Evolutionary conservation across 2,888 invertebrate genomes (phyloP), one percentile per base, ranked within the genome.

Genomic region (Dryobotodes eremita): DNA sequence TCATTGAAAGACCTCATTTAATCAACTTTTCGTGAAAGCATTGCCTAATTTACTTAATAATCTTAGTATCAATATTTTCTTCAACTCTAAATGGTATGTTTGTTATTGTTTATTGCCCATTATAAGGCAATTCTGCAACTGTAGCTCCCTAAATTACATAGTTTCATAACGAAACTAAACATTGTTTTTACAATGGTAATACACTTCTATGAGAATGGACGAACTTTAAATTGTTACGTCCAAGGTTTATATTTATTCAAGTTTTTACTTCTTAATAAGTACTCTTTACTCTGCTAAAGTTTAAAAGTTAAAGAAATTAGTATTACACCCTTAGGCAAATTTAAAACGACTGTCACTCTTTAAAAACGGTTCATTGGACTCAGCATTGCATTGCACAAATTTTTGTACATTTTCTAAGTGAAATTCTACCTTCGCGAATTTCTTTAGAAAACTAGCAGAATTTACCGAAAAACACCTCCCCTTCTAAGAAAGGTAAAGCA

Each of bases 401-500:
- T 36, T 31, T 4, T n/a, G n/a, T 23, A 23, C 7, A 53, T 65
- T 57, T 36, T 53, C 15, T 15, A 10, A 64, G 17, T 42, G 57
- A 75, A 55, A 46, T 53, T 23, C 46, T 65, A 79, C 17, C 36
- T n/a, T 42, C 15, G 0, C 31, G 2, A 71, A 71, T 46, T 59
- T 46, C 17, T 31, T 55, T 26, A 48, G 1, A 48, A 71, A 82
- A 53, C 50, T 68, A 59, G 4, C 10, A 42, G 17, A 62, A 62
- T 70, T 83, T 31, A 6, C 7, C 20, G 48, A 72, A 74, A 83
- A 80, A 79, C 59, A 64, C 72, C 61, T 79, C 15, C 26, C 15
- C 68, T 76, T 72, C 42, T 64, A 68, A 72, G 62, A 84, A 79
- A 80, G 31, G 26, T 76, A 55, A 79, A 77, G 76, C 77, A 86